A percentile compares a stretch with the other conserved stretches of the same genome.
phyloP scores from a whole-genome alignment of 2,797 vertebrate species.

The Fratercula arctica region DNA sequence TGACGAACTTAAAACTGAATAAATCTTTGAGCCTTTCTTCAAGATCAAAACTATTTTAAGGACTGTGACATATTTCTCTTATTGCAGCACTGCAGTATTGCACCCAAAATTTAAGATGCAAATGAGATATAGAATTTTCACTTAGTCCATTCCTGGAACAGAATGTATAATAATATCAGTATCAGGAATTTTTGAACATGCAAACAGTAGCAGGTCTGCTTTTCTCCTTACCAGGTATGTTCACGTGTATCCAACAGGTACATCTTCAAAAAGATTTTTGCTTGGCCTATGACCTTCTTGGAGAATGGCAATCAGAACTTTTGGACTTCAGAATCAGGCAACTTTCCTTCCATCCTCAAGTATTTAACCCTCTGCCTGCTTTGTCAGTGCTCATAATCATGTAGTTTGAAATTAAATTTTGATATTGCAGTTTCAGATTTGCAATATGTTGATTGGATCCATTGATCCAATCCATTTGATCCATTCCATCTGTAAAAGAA shows the following conservation, averaged over 20 bases:
- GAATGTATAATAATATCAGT: not conserved
- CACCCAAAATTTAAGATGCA: not conserved
- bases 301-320: not conserved
- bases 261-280: not conserved
- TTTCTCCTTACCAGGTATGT: not conserved
- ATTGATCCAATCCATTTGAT: too few species aligned
- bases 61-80: not conserved
- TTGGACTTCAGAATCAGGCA: not conserved
- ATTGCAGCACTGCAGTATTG: not conserved
- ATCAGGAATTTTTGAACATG: not conserved
- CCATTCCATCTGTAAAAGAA: not conserved
- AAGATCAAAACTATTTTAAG: not conserved
- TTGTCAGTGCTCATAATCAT: not conserved
- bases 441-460: not conserved
- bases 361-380: not conserved
- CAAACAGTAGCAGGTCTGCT: not conserved
- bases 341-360: not conserved
- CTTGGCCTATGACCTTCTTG: not conserved
- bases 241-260: not conserved
- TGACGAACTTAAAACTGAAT: not conserved
- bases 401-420: not conserved
- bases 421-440: not conserved
- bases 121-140: not conserved
- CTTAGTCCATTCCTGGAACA: not conserved
- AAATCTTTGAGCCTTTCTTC: not conserved